These are phyloP conservation scores for Xestoiulus laeticollis DNA, from an alignment of 2,888 invertebrate genomes.

Conservation along the genomic window DNA sequence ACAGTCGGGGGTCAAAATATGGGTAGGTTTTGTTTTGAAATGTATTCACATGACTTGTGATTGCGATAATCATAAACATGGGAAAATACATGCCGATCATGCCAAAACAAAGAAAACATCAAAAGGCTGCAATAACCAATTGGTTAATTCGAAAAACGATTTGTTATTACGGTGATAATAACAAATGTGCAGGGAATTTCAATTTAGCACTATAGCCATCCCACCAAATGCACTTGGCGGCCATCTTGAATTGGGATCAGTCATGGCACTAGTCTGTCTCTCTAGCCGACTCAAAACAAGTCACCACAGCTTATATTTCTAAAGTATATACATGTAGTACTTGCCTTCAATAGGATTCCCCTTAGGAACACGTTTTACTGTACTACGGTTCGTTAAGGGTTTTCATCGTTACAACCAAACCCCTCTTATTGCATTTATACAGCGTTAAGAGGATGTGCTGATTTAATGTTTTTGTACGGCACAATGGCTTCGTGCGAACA, in stretches of 20 bases:
- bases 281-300: too few relatives aligned
- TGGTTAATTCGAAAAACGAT: neutral
- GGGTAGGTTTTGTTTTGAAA: constrained; percentile 14
- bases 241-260: neutral
- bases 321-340: too few relatives aligned
- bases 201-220: too few relatives aligned
- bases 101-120: neutral
- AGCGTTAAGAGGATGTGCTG: neutral
- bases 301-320: too few relatives aligned
- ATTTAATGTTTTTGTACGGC: constrained; percentile 33
- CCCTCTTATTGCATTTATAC: neutral
- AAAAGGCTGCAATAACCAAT: neutral
- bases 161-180: too few relatives aligned
- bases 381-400: neutral
- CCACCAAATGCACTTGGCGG: neutral
- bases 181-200: too few relatives aligned
- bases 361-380: neutral
- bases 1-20: constrained; percentile 45
- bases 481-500: neutral
- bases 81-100: neutral
- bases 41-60: constrained; percentile 1
- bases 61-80: neutral
- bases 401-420: neutral
- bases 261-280: too few relatives aligned
- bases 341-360: neutral